Conservation (phyloP, 1,140 invertebrate genomes). For the Drosophila arawakana region DNA sequence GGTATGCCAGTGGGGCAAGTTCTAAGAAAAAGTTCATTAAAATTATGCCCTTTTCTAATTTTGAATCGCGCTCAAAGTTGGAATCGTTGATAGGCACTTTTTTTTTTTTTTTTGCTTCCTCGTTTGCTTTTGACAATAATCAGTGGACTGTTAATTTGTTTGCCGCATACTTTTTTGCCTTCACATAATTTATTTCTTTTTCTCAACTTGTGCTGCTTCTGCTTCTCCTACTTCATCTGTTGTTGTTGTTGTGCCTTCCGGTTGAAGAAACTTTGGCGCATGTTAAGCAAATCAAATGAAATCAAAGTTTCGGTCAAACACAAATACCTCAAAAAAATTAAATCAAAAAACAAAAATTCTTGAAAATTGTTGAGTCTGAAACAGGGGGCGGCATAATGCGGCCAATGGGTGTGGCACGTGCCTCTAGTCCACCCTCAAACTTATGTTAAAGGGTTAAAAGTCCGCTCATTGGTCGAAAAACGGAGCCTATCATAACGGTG, state of each 20-base stretch:
- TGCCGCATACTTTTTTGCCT: conserved; percentile 50
- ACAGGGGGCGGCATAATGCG: conserved; percentile 11
- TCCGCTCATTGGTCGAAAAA: conserved; percentile 52
- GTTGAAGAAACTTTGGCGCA: conserved; percentile 80
- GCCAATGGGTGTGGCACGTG: conserved; percentile 34
- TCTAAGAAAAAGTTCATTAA: conserved; percentile 76
- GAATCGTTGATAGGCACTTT: conserved; percentile 70
- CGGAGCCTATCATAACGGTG: conserved; percentile 26
- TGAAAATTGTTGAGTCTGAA: conserved; percentile 3
- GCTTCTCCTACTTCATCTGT: conserved; percentile 20
- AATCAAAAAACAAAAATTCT: conserved; percentile 32
- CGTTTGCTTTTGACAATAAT: conserved; percentile 81
- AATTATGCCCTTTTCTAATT: conserved; percentile 83
- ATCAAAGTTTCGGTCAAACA: conserved; percentile 66
- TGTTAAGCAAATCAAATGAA: conserved; percentile 76
- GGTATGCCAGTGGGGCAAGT: conserved; percentile 4
- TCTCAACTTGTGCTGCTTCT: conserved; percentile 2
- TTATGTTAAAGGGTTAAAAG: conserved; percentile 55
- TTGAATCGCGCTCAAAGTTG: conserved; percentile 55
- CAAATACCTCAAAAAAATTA: conserved; percentile 18
- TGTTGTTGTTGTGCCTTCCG: conserved; percentile 60
- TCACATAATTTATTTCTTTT: conserved; percentile 37
- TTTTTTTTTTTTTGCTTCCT: conserved; percentile 61
- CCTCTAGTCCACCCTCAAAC: conserved; percentile 32
- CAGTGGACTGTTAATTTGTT: conserved; percentile 82